Conservation (phyloP, 2,888 invertebrate genomes). For the Andrena marginata region DNA sequence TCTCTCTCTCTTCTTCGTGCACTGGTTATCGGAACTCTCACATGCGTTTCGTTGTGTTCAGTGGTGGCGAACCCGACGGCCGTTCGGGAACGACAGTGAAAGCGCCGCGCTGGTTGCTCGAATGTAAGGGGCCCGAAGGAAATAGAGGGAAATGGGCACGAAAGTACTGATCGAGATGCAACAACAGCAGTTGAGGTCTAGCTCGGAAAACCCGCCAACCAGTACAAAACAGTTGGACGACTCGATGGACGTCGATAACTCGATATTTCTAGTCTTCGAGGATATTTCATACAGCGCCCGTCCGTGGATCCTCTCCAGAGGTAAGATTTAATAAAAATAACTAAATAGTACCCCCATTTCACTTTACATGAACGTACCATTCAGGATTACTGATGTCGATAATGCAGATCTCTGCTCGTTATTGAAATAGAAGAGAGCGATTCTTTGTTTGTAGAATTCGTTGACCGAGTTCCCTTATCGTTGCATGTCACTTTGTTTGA, state of each 20-base stretch:
- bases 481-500: neutral
- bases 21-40: conserved; percentile 5
- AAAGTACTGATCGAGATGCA: conserved; percentile 59
- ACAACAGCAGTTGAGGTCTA: conserved; percentile 40
- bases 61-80: conserved; percentile 18
- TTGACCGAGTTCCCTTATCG: conserved; percentile 31
- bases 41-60: conserved; percentile 36
- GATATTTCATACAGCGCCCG: conserved; percentile 89
- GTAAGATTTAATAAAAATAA: conserved; percentile 80
- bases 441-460: conserved; percentile 18
- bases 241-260: conserved; percentile 54
- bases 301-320: conserved; percentile 87
- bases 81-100: conserved; percentile 18
- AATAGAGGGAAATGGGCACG: conserved; percentile 41
- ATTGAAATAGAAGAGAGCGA: neutral
- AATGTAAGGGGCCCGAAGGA: conserved; percentile 28
- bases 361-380: no score
- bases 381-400: neutral
- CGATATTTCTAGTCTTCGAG: conserved; percentile 89
- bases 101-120: conserved; percentile 6
- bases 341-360: no score
- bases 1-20: neutral
- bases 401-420: conserved; percentile 1
- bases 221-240: conserved; percentile 47
- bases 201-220: conserved; percentile 23